Evolutionary conservation across 2,113 vertebrate species (phyloP).

Genomic region (Anarrhichthys ocellatus): DNA sequence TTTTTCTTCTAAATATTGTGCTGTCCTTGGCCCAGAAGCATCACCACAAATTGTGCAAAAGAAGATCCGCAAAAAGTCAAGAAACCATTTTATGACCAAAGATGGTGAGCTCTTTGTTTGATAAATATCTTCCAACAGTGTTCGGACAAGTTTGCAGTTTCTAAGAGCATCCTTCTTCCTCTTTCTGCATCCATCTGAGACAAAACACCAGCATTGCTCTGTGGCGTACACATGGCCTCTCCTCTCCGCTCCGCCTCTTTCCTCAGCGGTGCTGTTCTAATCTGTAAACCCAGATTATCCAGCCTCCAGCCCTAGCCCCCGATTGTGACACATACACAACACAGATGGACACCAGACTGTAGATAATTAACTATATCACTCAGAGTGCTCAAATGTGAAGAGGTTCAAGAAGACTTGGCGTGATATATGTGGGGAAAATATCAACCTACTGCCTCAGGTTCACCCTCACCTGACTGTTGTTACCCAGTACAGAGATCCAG

Average conservation of each 20-base stretch:
- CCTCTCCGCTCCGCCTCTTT: constrained; percentile 45
- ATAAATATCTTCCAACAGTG: constrained; percentile 12
- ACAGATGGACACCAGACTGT: constrained; percentile 83
- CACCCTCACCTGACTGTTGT: neutral
- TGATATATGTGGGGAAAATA: constrained; percentile 1
- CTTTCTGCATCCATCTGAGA: constrained; percentile 28
- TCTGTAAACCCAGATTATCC: constrained; percentile 91
- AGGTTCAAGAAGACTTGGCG: constrained; percentile 31
- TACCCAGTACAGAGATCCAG: neutral
- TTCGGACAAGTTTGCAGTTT: constrained; percentile 10
- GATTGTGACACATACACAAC: constrained; percentile 48
- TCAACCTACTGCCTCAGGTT: constrained; percentile 16
- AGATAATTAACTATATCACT: constrained; percentile 70
- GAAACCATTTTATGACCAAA: constrained; percentile 9
- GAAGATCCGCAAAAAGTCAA: constrained; percentile 27
- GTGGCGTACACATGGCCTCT: constrained; percentile 53
- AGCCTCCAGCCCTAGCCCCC: constrained; percentile 60
- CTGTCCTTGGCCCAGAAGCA: constrained; percentile 26
- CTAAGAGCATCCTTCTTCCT: constrained; percentile 24
- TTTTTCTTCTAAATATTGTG: constrained; percentile 19
- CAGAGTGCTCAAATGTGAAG: constrained; percentile 39
- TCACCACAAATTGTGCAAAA: constrained; percentile 32
- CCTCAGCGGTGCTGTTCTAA: constrained; percentile 81
- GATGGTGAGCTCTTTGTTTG: neutral
- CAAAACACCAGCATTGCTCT: constrained; percentile 38